Evolutionary conservation across 2,113 vertebrate genomes (phyloP).

Genomic region (Phrynocephalus versicolor): DNA sequence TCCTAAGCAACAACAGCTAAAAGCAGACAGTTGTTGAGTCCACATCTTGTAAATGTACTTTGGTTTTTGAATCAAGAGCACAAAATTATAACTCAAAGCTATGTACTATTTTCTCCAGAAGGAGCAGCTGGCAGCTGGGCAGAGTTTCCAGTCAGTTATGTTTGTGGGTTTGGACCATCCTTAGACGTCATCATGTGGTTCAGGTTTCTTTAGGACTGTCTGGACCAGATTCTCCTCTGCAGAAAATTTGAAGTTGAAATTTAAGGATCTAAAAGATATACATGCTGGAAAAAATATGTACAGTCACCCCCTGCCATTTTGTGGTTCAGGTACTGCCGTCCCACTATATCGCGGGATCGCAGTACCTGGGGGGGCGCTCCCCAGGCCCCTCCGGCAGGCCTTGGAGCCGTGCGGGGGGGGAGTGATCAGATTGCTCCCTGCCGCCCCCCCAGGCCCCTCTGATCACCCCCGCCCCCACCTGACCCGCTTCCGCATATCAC

Average conservation of each 20-base stretch:
- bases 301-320: too few species aligned
- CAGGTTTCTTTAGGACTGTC: constrained; percentile 63
- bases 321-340: too few species aligned
- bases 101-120: constrained; percentile 61
- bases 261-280: constrained; percentile 28
- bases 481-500: too few species aligned
- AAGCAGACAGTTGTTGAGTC: background rate
- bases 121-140: constrained; percentile 67
- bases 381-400: too few species aligned
- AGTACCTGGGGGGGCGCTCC: too few species aligned
- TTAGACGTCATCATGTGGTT: constrained; percentile 59
- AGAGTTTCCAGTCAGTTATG: constrained; percentile 35
- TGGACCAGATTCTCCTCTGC: constrained; percentile 57
- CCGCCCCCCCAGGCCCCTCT: too few species aligned
- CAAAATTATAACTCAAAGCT: constrained; percentile 22
- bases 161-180: constrained; percentile 68
- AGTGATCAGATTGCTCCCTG: too few species aligned
- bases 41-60: constrained; percentile 20
- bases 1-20: background rate
- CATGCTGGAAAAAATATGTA: constrained; percentile 2
- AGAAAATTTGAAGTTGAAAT: constrained; percentile 52
- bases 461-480: too few species aligned
- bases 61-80: constrained; percentile 19
- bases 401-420: too few species aligned
- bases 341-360: too few species aligned